Percentiles rank a stretch among this genome's conserved stretches.
phyloP scores from a whole-genome alignment of 2,113 vertebrate species.

The Orycteropus afer region DNA sequence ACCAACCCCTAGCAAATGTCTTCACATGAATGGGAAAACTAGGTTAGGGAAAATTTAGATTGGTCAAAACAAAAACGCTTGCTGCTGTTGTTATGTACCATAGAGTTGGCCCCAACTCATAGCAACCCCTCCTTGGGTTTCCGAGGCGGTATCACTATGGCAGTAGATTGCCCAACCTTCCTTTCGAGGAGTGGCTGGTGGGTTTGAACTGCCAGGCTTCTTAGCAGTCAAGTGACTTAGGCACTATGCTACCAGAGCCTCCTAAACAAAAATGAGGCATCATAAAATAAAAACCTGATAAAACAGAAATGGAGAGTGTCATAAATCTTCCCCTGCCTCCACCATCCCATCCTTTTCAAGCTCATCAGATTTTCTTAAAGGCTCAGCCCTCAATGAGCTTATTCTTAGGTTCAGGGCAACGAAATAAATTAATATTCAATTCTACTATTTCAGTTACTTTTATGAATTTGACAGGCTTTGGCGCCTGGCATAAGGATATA shows the following conservation, averaged over 20 bases:
- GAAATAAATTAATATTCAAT: neutral
- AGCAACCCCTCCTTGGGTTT: no score
- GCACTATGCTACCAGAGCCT: no score
- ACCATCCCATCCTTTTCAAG: no score
- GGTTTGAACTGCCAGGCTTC: no score
- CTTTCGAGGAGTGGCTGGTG: no score
- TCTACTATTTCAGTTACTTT: neutral
- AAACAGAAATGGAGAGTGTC: neutral
- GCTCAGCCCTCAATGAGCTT: neutral
- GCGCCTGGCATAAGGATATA: neutral
- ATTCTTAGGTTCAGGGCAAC: neutral
- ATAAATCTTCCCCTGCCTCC: neutral
- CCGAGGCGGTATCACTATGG: no score
- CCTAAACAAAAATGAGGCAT: neutral
- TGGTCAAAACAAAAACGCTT: neutral
- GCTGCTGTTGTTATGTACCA: no score
- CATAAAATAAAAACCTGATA: constrained; percentile 22
- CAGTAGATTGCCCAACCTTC: no score
- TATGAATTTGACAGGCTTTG: neutral
- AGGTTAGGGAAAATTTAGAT: neutral
- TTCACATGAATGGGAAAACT: constrained; percentile 8
- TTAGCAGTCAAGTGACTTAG: no score
- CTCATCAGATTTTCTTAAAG: neutral
- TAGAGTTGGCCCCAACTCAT: no score
- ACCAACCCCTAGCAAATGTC: neutral